phyloP scores from a whole-genome alignment of 2,113 vertebrate genomes.

The Macaca fascicularis region T2T-MFA8v1.1 NC_088378.1:128394501-128395000 shows the following conservation, averaged over 20 bases:
- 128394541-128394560: conserved; percentile 92
- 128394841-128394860: conserved; percentile 89
- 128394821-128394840: conserved; percentile 87
- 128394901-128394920: conserved; percentile 95
- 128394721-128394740: neutral
- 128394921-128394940: conserved; percentile 93
- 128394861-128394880: conserved; percentile 92
- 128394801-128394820: neutral
- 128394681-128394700: conserved; percentile 71
- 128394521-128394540: neutral
- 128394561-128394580: conserved; percentile 89
- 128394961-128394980: conserved; percentile 86
- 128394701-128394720: neutral
- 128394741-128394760: neutral
- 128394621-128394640: conserved; percentile 96
- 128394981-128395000: neutral
- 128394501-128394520: fast-evolving
- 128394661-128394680: conserved; percentile 92
- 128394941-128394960: conserved; percentile 92
- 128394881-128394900: conserved; percentile 91
- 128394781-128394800: neutral
- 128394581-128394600: conserved; percentile 88
- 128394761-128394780: neutral
- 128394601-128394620: conserved; percentile 93
- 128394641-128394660: conserved; percentile 92